phyloP scores from a whole-genome alignment of 2,888 invertebrate species.

The Perizoma flavofasciatum region DNA sequence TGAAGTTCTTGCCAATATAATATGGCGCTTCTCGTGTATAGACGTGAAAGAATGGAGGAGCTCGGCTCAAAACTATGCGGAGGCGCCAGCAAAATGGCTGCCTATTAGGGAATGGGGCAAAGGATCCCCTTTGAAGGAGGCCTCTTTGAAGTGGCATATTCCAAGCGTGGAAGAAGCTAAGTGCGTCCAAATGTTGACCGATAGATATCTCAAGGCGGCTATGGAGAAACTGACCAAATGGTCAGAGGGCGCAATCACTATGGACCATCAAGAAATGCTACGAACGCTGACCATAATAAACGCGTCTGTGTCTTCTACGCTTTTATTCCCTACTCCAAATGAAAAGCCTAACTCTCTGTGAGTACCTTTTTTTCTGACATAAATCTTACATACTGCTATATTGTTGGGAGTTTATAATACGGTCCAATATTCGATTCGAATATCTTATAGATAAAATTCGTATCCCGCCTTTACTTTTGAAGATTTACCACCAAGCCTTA shows the following conservation, averaged over 20 bases:
- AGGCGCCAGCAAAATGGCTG: conserved; percentile 87
- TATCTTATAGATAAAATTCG: no score
- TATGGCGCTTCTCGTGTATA: conserved; percentile 84
- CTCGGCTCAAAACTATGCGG: conserved; percentile 83
- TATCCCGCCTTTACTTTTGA: no score
- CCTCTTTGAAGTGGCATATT: conserved; percentile 90
- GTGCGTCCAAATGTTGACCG: conserved; percentile 86
- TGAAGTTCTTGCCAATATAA: conserved; percentile 84
- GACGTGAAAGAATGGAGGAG: conserved; percentile 86
- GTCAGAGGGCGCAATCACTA: conserved; percentile 72
- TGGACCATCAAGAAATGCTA: conserved; percentile 87
- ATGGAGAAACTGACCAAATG: conserved; percentile 84
- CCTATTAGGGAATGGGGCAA: conserved; percentile 93
- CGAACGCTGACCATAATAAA: conserved; percentile 87
- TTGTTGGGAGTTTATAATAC: no score
- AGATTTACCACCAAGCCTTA: no score
- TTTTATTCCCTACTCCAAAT: conserved; percentile 88
- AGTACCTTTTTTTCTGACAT: conserved; percentile 63
- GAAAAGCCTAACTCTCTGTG: conserved; percentile 84
- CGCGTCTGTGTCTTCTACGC: conserved; percentile 85
- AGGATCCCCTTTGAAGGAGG: conserved; percentile 85
- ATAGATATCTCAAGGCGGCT: conserved; percentile 87
- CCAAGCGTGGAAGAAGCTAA: conserved; percentile 88
- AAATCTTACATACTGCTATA: no score
- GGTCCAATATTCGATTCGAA: no score